These are phyloP conservation scores for Oasisia sp. DNA, from an alignment of 2,888 invertebrate species.

Conservation along the genomic window DNA sequence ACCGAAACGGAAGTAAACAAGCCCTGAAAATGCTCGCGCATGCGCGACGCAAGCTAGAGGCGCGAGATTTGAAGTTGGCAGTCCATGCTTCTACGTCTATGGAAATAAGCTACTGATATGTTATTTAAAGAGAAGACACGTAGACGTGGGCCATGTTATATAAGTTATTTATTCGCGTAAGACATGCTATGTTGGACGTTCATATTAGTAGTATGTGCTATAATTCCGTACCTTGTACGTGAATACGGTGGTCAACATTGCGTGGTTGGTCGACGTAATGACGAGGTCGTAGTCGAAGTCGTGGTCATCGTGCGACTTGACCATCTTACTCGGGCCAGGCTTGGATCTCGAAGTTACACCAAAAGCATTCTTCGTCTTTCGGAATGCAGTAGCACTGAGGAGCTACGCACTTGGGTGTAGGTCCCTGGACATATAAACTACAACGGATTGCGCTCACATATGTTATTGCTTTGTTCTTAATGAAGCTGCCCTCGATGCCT, in stretches of 20 bases:
- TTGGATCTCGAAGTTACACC: conserved; percentile 5
- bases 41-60: too few relatives aligned
- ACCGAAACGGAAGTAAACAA: too few relatives aligned
- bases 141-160: neutral
- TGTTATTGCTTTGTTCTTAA: too few relatives aligned
- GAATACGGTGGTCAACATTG: neutral
- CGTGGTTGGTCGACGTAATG: conserved; percentile 22
- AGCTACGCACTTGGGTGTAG: neutral
- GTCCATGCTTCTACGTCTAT: too few relatives aligned
- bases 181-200: neutral
- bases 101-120: neutral
- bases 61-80: too few relatives aligned
- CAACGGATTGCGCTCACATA: too few relatives aligned
- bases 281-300: conserved; percentile 27
- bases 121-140: neutral
- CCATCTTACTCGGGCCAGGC: conserved; percentile 21
- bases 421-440: neutral
- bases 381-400: conserved; percentile 24
- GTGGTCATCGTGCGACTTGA: conserved; percentile 20
- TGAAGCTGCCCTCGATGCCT: too few relatives aligned
- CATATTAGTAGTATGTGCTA: neutral
- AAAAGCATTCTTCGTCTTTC: conserved; percentile 14
- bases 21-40: too few relatives aligned
- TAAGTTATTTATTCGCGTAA: too few relatives aligned
- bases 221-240: conserved; percentile 20